These are phyloP conservation scores for Autographa gamma DNA, from an alignment of 2,888 invertebrate species.

Conservation along the genomic window DNA sequence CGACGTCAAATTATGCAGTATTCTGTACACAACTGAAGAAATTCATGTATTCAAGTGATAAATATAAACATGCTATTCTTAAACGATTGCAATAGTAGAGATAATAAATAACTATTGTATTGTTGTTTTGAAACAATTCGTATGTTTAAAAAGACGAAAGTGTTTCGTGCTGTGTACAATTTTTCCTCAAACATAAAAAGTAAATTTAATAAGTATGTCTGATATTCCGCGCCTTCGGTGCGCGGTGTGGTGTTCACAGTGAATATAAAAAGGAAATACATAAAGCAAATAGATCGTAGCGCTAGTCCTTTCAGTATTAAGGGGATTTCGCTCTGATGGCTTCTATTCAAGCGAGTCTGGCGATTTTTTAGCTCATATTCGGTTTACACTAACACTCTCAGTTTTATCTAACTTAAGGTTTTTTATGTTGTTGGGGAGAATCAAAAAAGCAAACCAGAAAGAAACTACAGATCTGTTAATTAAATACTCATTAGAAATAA, in stretches of 20 bases:
- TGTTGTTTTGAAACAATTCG: neutral
- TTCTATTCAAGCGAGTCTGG: neutral
- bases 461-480: too few relatives aligned
- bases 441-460: neutral
- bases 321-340: slow-evolving; percentile 2
- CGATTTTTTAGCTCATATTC: neutral
- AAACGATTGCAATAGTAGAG: neutral
- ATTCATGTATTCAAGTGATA: neutral
- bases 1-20: neutral
- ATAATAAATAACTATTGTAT: neutral
- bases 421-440: neutral
- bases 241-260: neutral
- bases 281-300: slow-evolving; percentile 1
- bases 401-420: neutral
- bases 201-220: neutral
- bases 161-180: neutral
- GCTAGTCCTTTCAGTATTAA: neutral
- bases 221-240: neutral
- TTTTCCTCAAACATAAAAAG: neutral
- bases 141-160: neutral
- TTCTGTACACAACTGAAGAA: neutral
- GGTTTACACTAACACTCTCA: neutral
- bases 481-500: too few relatives aligned
- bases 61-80: neutral
- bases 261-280: slow-evolving; percentile 3